Evolutionary conservation across 2,113 vertebrate species (phyloP), one percentile per base, ranked within the genome.

Genomic region (Micromys minutus): DNA sequence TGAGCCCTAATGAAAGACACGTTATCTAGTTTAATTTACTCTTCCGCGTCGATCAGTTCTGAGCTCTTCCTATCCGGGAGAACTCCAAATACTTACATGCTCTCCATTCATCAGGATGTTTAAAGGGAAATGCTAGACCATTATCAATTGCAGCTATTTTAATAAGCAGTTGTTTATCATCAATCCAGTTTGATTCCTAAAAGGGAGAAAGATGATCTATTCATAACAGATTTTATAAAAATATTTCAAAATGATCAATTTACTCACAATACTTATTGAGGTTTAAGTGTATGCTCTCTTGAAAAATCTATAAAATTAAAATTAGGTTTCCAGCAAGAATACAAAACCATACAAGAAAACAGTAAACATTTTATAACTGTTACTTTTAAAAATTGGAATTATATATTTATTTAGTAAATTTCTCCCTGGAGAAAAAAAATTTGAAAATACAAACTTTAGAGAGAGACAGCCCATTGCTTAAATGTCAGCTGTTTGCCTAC

Each of bases 81-180:
- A 89, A 95, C 75, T 69, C 96, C 65, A 77, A 87, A 90, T 96
- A 98, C 99, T 99, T 97, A 99, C 99, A 99, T 26, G 99, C 98
- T 98, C 99, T 99, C 99, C 99, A 99, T 90, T 99, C 99, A 94
- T 99, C 99, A 5, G 99, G 99, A 98, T 99, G 99, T 97, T 99
- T 99, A 95, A 99, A 99, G 94, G 99, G 99, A 98, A 99, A 99
- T 42, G 99, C 99, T 87, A 99, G 98, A 88, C 99, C 99, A 36
- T 99, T 99, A 98, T 99, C 99, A 96, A 99, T 99, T 31, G 99
- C 99, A 95, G 99, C 99, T 34, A 99, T 99, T 98, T 99, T 99
- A 98, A 99, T 99, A 89, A 98, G 96, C 3, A 98, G 95, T 83
- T 99, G 98, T 97, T 98, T 98, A 93, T 96, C 96, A 97, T 96